phyloP scores from a whole-genome alignment of 2,797 vertebrate species.

The Thalassophryne amazonica region DNA sequence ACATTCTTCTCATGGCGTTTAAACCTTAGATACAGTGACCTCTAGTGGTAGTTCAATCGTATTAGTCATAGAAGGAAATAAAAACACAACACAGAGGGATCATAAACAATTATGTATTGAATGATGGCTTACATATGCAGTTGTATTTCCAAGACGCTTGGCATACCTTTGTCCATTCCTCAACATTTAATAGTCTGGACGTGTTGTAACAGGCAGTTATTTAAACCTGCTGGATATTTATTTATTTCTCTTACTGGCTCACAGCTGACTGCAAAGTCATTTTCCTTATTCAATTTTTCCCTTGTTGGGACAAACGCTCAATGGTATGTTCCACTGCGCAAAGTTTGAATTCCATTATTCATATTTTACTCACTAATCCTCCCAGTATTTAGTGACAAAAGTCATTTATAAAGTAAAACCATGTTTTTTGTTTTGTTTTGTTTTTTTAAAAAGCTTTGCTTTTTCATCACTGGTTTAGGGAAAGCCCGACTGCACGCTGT shows the following conservation, averaged over 20 bases:
- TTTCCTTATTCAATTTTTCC: too few relatives aligned
- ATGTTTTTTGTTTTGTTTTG: constrained; percentile 40
- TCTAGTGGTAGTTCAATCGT: too few relatives aligned
- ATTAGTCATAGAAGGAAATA: constrained; percentile 58
- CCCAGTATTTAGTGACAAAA: constrained; percentile 64
- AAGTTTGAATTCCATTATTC: constrained; percentile 38
- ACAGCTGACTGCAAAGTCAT: constrained; percentile 55
- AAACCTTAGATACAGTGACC: too few relatives aligned
- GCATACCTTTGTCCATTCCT: constrained; percentile 70
- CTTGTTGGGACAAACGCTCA: constrained; percentile 37
- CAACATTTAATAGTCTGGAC: constrained; percentile 60
- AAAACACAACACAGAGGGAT: constrained; percentile 68
- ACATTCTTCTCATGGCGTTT: too few relatives aligned
- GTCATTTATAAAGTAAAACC: constrained; percentile 64
- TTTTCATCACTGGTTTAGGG: constrained; percentile 41
- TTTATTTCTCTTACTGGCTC: constrained; percentile 47
- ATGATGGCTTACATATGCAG: constrained; percentile 81
- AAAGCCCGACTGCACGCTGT: constrained; percentile 39
- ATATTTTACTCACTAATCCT: constrained; percentile 35
- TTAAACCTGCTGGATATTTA: constrained; percentile 52
- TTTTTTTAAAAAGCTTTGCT: constrained; percentile 59
- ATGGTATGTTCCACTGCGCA: constrained; percentile 20
- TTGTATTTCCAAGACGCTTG: constrained; percentile 73
- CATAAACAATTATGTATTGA: constrained; percentile 83
- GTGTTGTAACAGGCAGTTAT: constrained; percentile 55